These are phyloP conservation scores for Brotogeris chrysoptera DNA, from an alignment of 2,797 vertebrate species.

Conservation along the genomic window DNA sequence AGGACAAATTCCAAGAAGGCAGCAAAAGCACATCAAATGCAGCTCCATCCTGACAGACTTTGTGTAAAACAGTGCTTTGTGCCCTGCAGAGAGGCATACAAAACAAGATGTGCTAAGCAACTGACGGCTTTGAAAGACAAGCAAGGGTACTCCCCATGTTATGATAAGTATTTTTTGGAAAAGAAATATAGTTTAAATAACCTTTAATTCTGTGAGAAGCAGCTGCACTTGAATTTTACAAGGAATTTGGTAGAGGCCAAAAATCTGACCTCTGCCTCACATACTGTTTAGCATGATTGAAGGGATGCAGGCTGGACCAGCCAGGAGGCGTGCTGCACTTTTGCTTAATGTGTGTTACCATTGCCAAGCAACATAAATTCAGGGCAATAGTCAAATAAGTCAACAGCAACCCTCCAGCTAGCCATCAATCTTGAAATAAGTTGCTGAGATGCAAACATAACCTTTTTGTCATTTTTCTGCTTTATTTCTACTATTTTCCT, in stretches of 20 bases:
- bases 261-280: background rate
- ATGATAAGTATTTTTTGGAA: background rate
- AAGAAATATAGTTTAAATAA: background rate
- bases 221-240: background rate
- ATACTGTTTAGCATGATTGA: background rate
- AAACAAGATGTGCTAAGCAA: background rate
- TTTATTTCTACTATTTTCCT: background rate
- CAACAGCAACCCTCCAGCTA: conserved; percentile 17
- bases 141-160: background rate
- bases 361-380: conserved; percentile 37
- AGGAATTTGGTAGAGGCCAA: background rate
- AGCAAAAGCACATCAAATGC: background rate
- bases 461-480: background rate
- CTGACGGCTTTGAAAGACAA: background rate
- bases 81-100: background rate
- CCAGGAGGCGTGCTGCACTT: background rate
- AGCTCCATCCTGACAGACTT: background rate
- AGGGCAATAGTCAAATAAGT: conserved; percentile 21
- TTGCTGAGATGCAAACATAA: background rate
- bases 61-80: background rate
- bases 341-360: background rate
- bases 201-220: background rate
- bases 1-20: background rate
- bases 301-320: background rate
- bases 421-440: conserved; percentile 30